Conservation (phyloP, 2,888 invertebrate species). For the Ichneumoninae sp. region DNA sequence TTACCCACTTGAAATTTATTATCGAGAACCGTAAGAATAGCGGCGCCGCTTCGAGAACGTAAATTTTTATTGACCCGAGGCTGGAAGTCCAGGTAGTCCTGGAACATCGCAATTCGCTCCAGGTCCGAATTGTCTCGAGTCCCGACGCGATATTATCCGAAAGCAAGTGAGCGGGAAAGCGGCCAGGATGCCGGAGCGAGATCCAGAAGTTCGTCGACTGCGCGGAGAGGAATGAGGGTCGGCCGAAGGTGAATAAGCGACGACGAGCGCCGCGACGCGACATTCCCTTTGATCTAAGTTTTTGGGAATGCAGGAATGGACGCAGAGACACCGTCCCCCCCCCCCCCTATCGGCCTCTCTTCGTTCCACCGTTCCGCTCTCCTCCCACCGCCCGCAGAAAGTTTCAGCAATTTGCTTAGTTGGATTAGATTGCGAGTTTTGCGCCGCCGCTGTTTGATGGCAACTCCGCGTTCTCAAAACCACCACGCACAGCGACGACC, state of each 20-base stretch:
- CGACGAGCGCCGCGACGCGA: constrained; percentile 53
- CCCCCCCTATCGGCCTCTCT: constrained; percentile 27
- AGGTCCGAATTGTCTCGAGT: constrained; percentile 12
- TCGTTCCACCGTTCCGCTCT: not conserved
- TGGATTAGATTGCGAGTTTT: constrained; percentile 81
- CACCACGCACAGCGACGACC: constrained; percentile 51
- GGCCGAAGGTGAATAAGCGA: constrained; percentile 47
- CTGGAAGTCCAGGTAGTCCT: constrained; percentile 12
- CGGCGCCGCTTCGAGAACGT: not conserved
- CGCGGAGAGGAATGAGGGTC: constrained; percentile 48
- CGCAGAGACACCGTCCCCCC: constrained; percentile 69
- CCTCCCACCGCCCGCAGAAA: constrained; percentile 69
- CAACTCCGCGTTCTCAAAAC: constrained; percentile 67
- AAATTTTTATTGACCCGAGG: constrained; percentile 14
- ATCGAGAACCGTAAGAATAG: not conserved
- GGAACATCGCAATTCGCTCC: not conserved
- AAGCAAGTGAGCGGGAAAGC: constrained; percentile 37
- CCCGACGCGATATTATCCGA: constrained; percentile 44
- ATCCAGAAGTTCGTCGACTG: constrained; percentile 45
- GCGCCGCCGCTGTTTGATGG: constrained; percentile 75
- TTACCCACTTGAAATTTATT: not conserved
- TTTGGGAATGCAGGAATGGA: constrained; percentile 76
- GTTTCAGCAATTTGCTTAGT: constrained; percentile 80
- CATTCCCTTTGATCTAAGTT: constrained; percentile 80
- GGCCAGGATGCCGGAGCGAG: not conserved